A percentile compares a stretch with the other conserved stretches of the same genome.
These are phyloP conservation scores for Chymomyza fuscimana DNA, from an alignment of 2,888 invertebrate species.

Conservation along the genomic window DNA sequence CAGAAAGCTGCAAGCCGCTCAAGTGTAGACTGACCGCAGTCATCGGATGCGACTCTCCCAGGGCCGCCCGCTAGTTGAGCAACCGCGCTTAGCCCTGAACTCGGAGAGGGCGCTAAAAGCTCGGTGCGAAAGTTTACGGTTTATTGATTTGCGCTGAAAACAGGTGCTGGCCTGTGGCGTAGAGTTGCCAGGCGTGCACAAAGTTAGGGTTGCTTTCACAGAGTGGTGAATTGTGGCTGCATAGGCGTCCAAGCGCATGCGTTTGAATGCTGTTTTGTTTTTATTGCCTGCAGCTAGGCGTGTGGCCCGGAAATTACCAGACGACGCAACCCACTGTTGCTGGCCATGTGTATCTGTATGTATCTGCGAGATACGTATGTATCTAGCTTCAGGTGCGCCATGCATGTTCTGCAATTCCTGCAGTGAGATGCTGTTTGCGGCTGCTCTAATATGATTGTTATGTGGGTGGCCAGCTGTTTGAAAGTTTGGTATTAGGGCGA, in stretches of 20 bases:
- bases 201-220: neutral
- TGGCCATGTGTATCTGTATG: neutral
- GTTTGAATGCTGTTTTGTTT: conserved; percentile 26
- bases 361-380: conserved; percentile 49
- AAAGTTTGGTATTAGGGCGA: neutral
- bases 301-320: conserved; percentile 50
- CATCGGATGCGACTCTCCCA: neutral
- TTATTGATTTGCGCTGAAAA: conserved; percentile 48
- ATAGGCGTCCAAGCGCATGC: conserved; percentile 48
- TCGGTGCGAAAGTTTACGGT: conserved; percentile 29
- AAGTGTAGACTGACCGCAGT: neutral
- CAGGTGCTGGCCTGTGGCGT: conserved; percentile 50
- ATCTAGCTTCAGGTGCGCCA: conserved; percentile 7
- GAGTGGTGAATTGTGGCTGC: neutral
- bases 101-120: conserved; percentile 28
- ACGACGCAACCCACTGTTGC: conserved; percentile 30
- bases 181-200: conserved; percentile 33
- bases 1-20: neutral
- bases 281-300: conserved; percentile 11
- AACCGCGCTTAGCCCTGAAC: conserved; percentile 68
- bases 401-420: conserved; percentile 39
- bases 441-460: conserved; percentile 8
- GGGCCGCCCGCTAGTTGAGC: conserved; percentile 47
- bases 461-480: conserved; percentile 8
- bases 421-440: conserved; percentile 19